phyloP scores from a whole-genome alignment of 1,140 invertebrate genomes.

The Drosophila nigrodunni region DNA sequence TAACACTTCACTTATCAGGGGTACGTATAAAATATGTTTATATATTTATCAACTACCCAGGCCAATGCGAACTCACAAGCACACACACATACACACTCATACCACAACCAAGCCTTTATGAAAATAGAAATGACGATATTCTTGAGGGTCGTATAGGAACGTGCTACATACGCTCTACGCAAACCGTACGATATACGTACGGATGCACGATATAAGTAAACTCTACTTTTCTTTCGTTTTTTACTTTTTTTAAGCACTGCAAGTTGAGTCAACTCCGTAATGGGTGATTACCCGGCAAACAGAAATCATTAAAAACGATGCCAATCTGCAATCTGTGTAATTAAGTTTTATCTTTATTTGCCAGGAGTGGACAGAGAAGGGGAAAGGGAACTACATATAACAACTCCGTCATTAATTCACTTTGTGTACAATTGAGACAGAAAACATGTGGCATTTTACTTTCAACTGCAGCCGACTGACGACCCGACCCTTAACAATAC shows the following conservation, averaged over 20 bases:
- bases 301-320: background rate
- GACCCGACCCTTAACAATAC: conserved; percentile 2
- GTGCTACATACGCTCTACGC: conserved; percentile 6
- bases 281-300: conserved; percentile 45
- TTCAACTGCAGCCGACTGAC: conserved; percentile 4
- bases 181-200: conserved; percentile 7
- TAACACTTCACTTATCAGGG: conserved; percentile 42
- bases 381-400: background rate
- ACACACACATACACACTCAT: conserved; percentile 26
- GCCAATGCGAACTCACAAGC: conserved; percentile 49
- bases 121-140: conserved; percentile 79
- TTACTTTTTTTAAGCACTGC: background rate
- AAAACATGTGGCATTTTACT: conserved; percentile 36
- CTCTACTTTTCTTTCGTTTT: background rate
- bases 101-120: conserved; percentile 61
- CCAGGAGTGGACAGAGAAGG: background rate
- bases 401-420: conserved; percentile 47
- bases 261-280: conserved; percentile 37
- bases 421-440: conserved; percentile 29
- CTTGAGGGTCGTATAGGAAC: conserved; percentile 30
- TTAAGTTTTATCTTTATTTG: conserved; percentile 65
- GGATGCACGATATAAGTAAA: conserved; percentile 15
- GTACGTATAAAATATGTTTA: conserved; percentile 17
- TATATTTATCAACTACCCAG: conserved; percentile 58
- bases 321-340: conserved; percentile 39